A percentile compares a stretch with the other conserved stretches of the same genome.
phyloP scores from a whole-genome alignment of 2,888 invertebrate species.

The Aphrophora alni region DNA sequence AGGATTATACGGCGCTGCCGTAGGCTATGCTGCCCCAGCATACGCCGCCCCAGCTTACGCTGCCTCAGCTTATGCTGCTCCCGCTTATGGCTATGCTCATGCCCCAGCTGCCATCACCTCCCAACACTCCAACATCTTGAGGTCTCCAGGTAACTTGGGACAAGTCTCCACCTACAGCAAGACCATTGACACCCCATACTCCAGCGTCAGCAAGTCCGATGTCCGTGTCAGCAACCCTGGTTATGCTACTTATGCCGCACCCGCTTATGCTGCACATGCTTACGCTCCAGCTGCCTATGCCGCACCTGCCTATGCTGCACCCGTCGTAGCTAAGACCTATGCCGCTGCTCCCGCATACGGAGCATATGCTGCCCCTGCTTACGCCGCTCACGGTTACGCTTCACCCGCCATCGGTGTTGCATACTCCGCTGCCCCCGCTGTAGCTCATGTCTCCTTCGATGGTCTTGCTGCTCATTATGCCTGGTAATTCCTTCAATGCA shows the following conservation, averaged over 20 bases:
- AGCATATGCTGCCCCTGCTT: slow-evolving; percentile 56
- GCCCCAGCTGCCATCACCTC: slow-evolving; percentile 59
- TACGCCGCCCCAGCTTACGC: slow-evolving; percentile 38
- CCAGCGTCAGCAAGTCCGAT: slow-evolving; percentile 72
- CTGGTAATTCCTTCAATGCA: background rate
- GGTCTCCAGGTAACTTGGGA: slow-evolving; percentile 71
- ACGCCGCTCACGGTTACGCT: slow-evolving; percentile 52
- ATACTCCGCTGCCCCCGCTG: slow-evolving; percentile 42
- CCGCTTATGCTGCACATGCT: slow-evolving; percentile 54
- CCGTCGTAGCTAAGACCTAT: slow-evolving; percentile 46
- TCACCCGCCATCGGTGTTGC: slow-evolving; percentile 33
- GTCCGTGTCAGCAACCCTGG: slow-evolving; percentile 72
- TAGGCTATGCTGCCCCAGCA: slow-evolving; percentile 43
- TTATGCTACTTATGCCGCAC: slow-evolving; percentile 55
- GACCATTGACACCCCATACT: slow-evolving; percentile 74
- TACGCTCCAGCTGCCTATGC: slow-evolving; percentile 50
- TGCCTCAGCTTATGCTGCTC: slow-evolving; percentile 30
- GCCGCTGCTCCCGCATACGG: slow-evolving; percentile 61
- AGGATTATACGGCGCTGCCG: no score
- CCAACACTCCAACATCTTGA: slow-evolving; percentile 66
- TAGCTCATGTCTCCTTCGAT: slow-evolving; percentile 30
- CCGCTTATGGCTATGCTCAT: background rate
- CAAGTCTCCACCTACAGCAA: slow-evolving; percentile 72
- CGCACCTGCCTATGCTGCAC: slow-evolving; percentile 53
- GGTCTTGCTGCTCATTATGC: background rate